A percentile compares a stretch with the other conserved stretches of the same genome.
These are phyloP conservation scores for Diadegma fenestrale DNA, from an alignment of 2,888 invertebrate species.

Conservation along the genomic window DNA sequence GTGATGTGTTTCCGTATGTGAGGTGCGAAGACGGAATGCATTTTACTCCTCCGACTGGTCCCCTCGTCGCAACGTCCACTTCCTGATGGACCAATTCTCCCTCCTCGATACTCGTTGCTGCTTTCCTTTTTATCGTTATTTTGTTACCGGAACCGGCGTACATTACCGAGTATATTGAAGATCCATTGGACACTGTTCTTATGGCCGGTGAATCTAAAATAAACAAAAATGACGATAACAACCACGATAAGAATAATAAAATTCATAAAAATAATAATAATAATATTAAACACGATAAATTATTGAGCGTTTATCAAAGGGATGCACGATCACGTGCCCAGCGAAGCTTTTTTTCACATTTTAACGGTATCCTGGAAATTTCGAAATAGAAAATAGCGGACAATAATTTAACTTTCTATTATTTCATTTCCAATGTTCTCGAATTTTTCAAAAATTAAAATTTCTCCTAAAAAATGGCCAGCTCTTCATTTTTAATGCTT, in stretches of 20 bases:
- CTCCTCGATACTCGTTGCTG: constrained; percentile 85
- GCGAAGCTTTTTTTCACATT: too few species aligned
- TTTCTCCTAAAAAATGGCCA: too few species aligned
- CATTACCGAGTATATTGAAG: constrained; percentile 91
- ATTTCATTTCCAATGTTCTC: too few species aligned
- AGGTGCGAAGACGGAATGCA: constrained; percentile 82
- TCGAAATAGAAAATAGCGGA: too few species aligned
- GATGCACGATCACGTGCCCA: too few species aligned
- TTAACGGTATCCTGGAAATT: too few species aligned
- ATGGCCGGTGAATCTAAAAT: constrained; percentile 80
- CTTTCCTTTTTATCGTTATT: constrained; percentile 93
- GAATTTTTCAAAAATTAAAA: too few species aligned
- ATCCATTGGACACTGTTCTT: constrained; percentile 86
- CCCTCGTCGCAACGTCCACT: constrained; percentile 85
- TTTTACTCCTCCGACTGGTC: constrained; percentile 80
- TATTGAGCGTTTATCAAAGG: too few species aligned
- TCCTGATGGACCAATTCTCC: constrained; percentile 84
- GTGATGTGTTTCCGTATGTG: constrained; percentile 80
- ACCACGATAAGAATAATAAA: not conserved
- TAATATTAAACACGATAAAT: too few species aligned
- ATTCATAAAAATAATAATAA: not conserved
- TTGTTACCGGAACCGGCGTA: constrained; percentile 93
- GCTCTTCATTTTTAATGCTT: too few species aligned
- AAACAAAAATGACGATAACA: not conserved
- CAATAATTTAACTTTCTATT: too few species aligned